A percentile compares a stretch with the other conserved stretches of the same genome.
Evolutionary conservation across 2,113 vertebrate genomes (phyloP).

Genomic region (Gadus macrocephalus): DNA sequence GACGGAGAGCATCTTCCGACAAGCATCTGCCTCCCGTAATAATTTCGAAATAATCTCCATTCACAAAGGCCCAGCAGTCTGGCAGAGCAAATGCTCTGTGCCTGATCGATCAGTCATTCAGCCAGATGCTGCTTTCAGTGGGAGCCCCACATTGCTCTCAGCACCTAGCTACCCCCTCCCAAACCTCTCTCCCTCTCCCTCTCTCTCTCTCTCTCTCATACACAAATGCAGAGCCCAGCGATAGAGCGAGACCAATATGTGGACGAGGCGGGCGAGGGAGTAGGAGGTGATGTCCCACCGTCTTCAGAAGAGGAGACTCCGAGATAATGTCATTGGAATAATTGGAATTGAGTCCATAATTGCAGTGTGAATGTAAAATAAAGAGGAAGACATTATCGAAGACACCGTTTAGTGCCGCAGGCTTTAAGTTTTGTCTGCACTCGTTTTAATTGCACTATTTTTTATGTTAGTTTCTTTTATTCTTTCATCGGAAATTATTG

Average conservation of each 20-base stretch:
- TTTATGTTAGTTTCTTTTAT: too few species aligned
- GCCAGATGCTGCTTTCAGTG: constrained; percentile 58
- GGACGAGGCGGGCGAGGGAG: constrained; percentile 24
- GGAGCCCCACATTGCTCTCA: constrained; percentile 60
- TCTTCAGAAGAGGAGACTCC: constrained; percentile 1
- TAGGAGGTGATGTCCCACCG: constrained; percentile 14
- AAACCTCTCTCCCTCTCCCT: neutral
- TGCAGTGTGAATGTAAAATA: neutral
- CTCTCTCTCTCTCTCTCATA: neutral
- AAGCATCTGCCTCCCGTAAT: constrained; percentile 77
- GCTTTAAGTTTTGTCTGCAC: too few species aligned
- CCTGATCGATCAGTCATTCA: constrained; percentile 69
- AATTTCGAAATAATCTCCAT: constrained; percentile 76
- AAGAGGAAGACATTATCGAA: neutral
- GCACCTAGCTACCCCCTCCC: constrained; percentile 5
- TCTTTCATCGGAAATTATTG: too few species aligned
- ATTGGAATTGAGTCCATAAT: neutral
- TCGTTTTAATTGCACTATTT: too few species aligned
- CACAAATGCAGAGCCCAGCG: constrained; percentile 21
- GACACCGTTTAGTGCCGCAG: too few species aligned
- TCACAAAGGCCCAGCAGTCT: constrained; percentile 72
- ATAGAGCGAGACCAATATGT: constrained; percentile 43
- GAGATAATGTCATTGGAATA: constrained; percentile 7
- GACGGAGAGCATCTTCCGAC: constrained; percentile 73
- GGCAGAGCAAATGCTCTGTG: constrained; percentile 62